These are phyloP conservation scores for Laterallus jamaicensis DNA, from an alignment of 2,113 vertebrate species.

Conservation along the genomic window DNA sequence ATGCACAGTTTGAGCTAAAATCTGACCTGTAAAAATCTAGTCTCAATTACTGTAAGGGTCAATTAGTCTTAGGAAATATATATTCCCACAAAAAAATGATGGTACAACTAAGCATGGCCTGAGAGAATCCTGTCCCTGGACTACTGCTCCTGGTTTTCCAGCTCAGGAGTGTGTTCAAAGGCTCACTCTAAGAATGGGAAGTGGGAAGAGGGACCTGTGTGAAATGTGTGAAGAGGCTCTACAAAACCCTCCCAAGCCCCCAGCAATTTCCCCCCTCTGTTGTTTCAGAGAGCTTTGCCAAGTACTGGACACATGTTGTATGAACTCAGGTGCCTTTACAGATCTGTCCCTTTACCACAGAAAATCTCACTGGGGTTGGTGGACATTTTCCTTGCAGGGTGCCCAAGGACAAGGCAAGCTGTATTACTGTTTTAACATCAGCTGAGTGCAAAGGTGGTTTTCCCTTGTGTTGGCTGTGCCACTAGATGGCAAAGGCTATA, in stretches of 20 bases:
- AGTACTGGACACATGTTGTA: neutral
- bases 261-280: accelerated
- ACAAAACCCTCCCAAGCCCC: neutral
- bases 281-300: neutral
- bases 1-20: neutral
- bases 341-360: neutral
- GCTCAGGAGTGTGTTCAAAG: neutral
- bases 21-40: neutral
- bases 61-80: neutral
- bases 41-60: neutral
- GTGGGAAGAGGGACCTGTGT: neutral
- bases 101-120: neutral
- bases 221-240: neutral
- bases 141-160: neutral
- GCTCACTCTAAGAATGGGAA: neutral
- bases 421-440: neutral
- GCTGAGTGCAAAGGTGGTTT: neutral
- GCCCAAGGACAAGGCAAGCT: neutral
- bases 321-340: neutral
- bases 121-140: neutral
- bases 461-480: neutral
- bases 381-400: neutral
- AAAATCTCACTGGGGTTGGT: neutral
- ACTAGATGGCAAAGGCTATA: neutral
- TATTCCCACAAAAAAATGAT: neutral